These are phyloP conservation scores for Anas bernieri DNA, from an alignment of 2,797 vertebrate species.

Conservation along the genomic window DNA sequence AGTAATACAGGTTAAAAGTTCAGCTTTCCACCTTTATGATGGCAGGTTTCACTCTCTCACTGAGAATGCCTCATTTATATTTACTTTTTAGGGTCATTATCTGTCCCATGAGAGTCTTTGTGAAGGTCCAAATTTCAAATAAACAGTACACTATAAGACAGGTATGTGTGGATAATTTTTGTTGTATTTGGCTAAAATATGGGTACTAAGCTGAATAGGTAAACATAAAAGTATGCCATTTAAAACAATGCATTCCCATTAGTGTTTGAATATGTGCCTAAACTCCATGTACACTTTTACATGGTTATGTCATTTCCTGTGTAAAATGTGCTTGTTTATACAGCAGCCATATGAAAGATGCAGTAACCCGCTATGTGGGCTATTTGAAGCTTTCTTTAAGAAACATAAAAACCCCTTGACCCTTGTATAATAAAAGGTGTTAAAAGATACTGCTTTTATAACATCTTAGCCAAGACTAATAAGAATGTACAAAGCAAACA, in stretches of 20 bases:
- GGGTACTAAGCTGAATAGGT: constrained; percentile 80
- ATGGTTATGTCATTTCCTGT: constrained; percentile 89
- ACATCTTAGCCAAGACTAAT: constrained; percentile 72
- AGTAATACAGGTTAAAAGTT: constrained; percentile 73
- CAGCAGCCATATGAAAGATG: constrained; percentile 77
- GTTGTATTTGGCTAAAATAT: constrained; percentile 81
- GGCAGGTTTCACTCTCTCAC: constrained; percentile 60
- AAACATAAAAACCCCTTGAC: constrained; percentile 75
- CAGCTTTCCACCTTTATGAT: constrained; percentile 73
- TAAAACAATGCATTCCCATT: constrained; percentile 87
- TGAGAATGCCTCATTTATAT: constrained; percentile 72
- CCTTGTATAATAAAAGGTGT: constrained; percentile 79
- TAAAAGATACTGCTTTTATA: constrained; percentile 77
- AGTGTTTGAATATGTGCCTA: constrained; percentile 81
- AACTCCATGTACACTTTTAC: constrained; percentile 82
- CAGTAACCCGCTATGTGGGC: constrained; percentile 74
- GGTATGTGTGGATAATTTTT: constrained; percentile 85
- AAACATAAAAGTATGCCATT: constrained; percentile 84
- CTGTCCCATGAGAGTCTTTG: constrained; percentile 78
- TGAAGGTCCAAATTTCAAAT: constrained; percentile 79
- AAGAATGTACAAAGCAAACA: constrained; percentile 68
- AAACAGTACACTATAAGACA: constrained; percentile 80
- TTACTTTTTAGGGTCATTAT: constrained; percentile 75
- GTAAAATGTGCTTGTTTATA: constrained; percentile 81
- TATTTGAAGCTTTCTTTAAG: constrained; percentile 76